Base-by-base conservation (phyloP, 2,888 invertebrate genomes). In the Lasioglossum marginatum region DNA sequence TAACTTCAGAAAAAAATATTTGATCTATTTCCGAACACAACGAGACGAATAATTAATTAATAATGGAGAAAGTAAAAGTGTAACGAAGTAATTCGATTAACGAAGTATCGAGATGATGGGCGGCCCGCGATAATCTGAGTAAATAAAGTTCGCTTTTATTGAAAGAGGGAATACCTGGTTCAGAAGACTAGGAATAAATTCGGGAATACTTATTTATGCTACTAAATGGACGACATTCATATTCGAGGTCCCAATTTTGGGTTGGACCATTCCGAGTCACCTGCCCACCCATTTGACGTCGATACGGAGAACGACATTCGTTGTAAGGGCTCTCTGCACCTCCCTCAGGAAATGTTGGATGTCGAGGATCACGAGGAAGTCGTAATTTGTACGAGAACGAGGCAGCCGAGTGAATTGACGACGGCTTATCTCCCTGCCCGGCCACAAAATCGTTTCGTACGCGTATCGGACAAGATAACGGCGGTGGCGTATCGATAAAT, bases 391-490 rank as follows among this genome's bases (percentile, higher is more conserved):
- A 82, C 79, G 87, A 79, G 86, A 90, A 91, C 89, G 91, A 91
- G 91, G 80, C 91, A 87, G 89, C 82, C 91, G 90, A 91, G 88
- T 88, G 87, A 91, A 91, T 91, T 88, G 91, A 91, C 90, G 90
- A 91, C 88, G 90, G 89, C 90, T 91, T 92, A 92, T 92, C 92
- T 90, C 85, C 85, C 88, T 86, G 85, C 82, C 82, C 86, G 90
- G 87, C 87, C 88, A 88, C 89, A 90, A 91, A 90, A 92, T 90
- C 92, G 89, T 71, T 81, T 83, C 85, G 87, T 87, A 91, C 90
- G 91, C 89, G 88, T 93, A 93, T 92, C 92, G 86, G 88, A 91
- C 91, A 92, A 89, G 93, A 93, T 93, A 93, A 92, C 92, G 89
- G 86, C 88, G 82, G 83, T 82, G 90, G 89, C 85, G 91, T 90